These are phyloP conservation scores for Melanocharis versteri DNA, from an alignment of 2,113 vertebrate species.

Conservation along the genomic window DNA sequence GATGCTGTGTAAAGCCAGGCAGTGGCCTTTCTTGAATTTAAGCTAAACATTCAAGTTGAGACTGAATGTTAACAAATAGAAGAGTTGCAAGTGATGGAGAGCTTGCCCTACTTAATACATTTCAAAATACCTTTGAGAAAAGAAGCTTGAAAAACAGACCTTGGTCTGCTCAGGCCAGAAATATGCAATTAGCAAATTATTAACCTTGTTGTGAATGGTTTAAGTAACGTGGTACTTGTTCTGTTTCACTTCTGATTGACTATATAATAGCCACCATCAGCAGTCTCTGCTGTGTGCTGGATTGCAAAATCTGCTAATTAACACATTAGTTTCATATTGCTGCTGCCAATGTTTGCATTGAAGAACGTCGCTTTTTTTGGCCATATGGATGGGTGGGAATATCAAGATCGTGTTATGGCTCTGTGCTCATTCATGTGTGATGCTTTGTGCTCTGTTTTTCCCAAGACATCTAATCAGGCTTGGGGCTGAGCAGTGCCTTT, in stretches of 20 bases:
- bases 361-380: not conserved
- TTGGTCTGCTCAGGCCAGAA: not conserved
- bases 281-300: constrained; percentile 15
- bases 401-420: not conserved
- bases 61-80: not conserved
- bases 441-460: constrained; percentile 47
- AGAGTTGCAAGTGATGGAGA: not conserved
- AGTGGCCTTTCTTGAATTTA: not conserved
- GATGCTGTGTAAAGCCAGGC: not conserved
- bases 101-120: not conserved
- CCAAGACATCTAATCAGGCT: constrained; percentile 32
- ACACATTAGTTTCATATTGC: constrained; percentile 24
- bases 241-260: constrained; percentile 35
- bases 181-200: constrained; percentile 4
- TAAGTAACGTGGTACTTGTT: not conserved
- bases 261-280: not conserved
- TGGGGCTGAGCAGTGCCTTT: constrained; percentile 8
- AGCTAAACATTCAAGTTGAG: not conserved
- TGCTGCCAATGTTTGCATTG: constrained; percentile 19
- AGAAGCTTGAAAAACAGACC: not conserved
- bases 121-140: not conserved
- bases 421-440: constrained; percentile 28
- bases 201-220: constrained; percentile 36
- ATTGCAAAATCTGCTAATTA: constrained; percentile 33
- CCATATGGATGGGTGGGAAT: constrained; percentile 52